These are phyloP conservation scores for Hippocampus mohnikei DNA, from an alignment of 2,113 vertebrate genomes.

Conservation along the genomic window DNA sequence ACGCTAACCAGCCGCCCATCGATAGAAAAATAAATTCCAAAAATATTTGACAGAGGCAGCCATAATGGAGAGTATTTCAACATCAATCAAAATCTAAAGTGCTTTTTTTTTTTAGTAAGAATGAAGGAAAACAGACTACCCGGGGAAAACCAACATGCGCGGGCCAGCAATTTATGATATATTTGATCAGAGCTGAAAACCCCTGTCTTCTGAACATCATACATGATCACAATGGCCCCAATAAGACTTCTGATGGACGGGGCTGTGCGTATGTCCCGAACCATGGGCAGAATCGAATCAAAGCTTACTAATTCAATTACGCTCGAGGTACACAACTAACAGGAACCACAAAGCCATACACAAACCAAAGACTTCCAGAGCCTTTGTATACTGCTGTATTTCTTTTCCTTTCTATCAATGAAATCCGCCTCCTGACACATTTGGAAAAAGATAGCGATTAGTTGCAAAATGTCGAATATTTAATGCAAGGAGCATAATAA, in stretches of 20 bases:
- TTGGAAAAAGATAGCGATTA: background rate
- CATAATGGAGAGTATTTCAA: too few relatives aligned
- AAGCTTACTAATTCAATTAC: constrained; percentile 65
- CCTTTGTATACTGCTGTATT: background rate
- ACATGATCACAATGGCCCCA: constrained; percentile 39
- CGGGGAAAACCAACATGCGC: too few relatives aligned
- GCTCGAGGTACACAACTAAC: constrained; percentile 39
- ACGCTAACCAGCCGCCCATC: too few relatives aligned
- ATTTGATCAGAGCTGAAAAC: constrained; percentile 13
- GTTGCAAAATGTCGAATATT: background rate
- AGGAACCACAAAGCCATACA: constrained; percentile 12
- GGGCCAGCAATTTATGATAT: background rate
- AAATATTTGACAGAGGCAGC: too few relatives aligned
- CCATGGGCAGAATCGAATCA: constrained; percentile 62
- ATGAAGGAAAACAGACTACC: too few relatives aligned
- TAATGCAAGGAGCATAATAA: background rate
- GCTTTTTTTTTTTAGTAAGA: too few relatives aligned
- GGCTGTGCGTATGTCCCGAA: constrained; percentile 24
- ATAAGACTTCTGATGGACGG: constrained; percentile 32
- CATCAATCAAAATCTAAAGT: too few relatives aligned
- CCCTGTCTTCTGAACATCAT: constrained; percentile 6
- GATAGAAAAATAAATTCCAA: too few relatives aligned
- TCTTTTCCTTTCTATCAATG: background rate
- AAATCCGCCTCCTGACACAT: background rate
- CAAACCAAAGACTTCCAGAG: background rate